Evolutionary conservation across 2,797 vertebrate genomes (phyloP), one percentile per base, ranked within the genome.

Genomic region (Moxostoma hubbsi): DNA sequence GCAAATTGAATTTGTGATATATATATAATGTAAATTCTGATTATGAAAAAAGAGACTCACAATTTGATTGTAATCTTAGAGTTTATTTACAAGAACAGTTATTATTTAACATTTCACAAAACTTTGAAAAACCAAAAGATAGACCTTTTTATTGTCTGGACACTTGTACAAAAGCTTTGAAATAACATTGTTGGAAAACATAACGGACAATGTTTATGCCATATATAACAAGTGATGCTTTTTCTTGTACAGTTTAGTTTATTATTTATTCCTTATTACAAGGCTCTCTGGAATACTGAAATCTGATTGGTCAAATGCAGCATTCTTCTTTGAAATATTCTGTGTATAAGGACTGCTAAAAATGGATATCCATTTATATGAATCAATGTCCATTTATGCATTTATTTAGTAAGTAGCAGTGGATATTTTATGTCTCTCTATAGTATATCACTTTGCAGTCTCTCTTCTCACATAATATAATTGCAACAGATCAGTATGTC

Each of bases 161-260:
- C 36, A n/a, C 57, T n/a, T 51, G 65, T 68, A 46, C 11, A 75
- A 51, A 72, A 74, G 53, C 53, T 6, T 36, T 46, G 18, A 10
- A 16, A 18, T 59, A 36, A 24, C 9, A 36, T 61, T 16, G 36
- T 10, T 46, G 43, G 13, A 57, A 57, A 5, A 8, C 45, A 54
- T 74, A 46, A 13, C 45, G 49, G 16, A 49, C 2, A 66, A 55
- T 13, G 1, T 9, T n/a, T 50, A 13, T 18, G 13, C 4, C 11
- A 59, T 58, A 47, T 24, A 4, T 49, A 59, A 24, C 7, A 4
- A 74, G n/a, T 15, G 13, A 9, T n/a, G n/a, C n/a, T n/a, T n/a
- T n/a, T n/a, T n/a, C n/a, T n/a, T n/a, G n/a, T n/a, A n/a, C n/a
- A n/a, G n/a, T n/a, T n/a, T n/a, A n/a, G n/a, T n/a, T n/a, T n/a